phyloP scores from a whole-genome alignment of 2,888 invertebrate species.

The Bombylius major region DNA sequence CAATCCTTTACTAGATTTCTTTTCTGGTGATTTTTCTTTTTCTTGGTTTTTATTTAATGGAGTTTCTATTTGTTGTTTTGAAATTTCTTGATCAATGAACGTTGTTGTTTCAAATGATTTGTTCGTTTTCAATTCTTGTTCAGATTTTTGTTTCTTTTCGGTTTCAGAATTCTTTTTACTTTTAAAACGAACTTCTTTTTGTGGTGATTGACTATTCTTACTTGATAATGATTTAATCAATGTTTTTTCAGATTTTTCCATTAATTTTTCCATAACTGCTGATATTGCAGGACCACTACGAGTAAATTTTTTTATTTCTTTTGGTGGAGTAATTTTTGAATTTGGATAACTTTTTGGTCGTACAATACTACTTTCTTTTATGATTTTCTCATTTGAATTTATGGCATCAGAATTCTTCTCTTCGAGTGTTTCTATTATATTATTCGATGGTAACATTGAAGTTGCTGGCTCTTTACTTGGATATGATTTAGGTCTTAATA shows the following conservation, averaged over 20 bases:
- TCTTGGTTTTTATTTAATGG: conserved; percentile 15
- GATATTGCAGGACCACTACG: conserved; percentile 24
- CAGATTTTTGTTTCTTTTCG: conserved; percentile 5
- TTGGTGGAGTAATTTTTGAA: conserved; percentile 29
- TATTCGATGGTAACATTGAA: conserved; percentile 6
- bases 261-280: conserved; percentile 14
- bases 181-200: conserved; percentile 6
- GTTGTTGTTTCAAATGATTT: conserved; percentile 13
- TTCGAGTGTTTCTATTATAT: conserved; percentile 9
- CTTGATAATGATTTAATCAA: neutral
- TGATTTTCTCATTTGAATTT: conserved; percentile 3
- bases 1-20: conserved; percentile 49
- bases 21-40: conserved; percentile 40
- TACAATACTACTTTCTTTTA: conserved; percentile 21
- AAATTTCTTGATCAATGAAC: conserved; percentile 19
- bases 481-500: conserved; percentile 45
- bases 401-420: conserved; percentile 7
- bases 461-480: conserved; percentile 35
- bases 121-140: neutral
- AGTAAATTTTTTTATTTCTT: conserved; percentile 27
- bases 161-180: conserved; percentile 21
- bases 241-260: conserved; percentile 9
- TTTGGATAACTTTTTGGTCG: conserved; percentile 49
- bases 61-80: conserved; percentile 22
- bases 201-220: neutral